Conservation (phyloP, 2,888 invertebrate species). For the Acleris cristana region DNA sequence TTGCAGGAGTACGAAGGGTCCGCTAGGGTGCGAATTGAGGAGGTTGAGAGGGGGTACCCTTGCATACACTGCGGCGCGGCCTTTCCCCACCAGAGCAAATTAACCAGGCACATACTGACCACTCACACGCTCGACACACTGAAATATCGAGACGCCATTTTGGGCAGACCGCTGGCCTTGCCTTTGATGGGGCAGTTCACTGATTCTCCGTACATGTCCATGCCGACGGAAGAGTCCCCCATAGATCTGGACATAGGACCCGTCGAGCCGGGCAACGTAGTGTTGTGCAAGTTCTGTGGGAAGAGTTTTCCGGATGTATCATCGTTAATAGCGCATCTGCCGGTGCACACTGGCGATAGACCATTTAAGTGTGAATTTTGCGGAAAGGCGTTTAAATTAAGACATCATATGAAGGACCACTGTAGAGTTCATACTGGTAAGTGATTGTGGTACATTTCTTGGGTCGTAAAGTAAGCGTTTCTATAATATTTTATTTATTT, state of each 20-base stretch:
- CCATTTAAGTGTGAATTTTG: conserved; percentile 97
- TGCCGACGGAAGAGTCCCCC: conserved; percentile 85
- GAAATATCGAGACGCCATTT: conserved; percentile 90
- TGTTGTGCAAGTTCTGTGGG: conserved; percentile 96
- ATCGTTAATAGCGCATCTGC: conserved; percentile 93
- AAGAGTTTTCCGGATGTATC: conserved; percentile 96
- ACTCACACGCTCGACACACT: conserved; percentile 94
- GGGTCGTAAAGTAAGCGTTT: conserved; percentile 16
- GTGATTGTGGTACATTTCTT: conserved; percentile 45
- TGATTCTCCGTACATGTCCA: conserved; percentile 74
- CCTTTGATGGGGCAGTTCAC: conserved; percentile 77
- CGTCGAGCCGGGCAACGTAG: conserved; percentile 89
- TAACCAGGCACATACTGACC: conserved; percentile 94
- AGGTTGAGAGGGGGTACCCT: conserved; percentile 86
- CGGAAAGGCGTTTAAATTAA: conserved; percentile 95
- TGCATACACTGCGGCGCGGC: conserved; percentile 96
- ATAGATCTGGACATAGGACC: conserved; percentile 83
- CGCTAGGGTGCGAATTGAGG: conserved; percentile 81
- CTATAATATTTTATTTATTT: conserved; percentile 2
- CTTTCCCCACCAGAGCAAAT: conserved; percentile 95
- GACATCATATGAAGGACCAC: conserved; percentile 97
- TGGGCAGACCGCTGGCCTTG: conserved; percentile 69
- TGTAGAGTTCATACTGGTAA: conserved; percentile 95
- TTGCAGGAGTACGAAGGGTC: conserved; percentile 95
- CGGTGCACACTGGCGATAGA: conserved; percentile 94